Percentiles rank a stretch among this genome's conserved stretches.
Evolutionary conservation across 2,797 vertebrate species (phyloP).

Genomic region (Neopelma chrysocephalum): DNA sequence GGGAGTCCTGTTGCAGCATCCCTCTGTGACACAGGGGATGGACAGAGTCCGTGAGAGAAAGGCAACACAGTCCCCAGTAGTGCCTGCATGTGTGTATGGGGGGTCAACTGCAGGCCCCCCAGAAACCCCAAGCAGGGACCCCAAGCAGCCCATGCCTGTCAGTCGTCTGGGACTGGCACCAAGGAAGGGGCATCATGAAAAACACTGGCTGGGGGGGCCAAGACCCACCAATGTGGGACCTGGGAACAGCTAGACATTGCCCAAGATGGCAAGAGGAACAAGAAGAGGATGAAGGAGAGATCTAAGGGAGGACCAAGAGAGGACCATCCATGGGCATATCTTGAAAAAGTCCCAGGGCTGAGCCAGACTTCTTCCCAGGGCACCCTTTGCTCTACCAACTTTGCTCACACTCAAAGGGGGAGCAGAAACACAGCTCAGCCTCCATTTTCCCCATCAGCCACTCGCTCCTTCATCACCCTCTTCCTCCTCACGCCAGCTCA

Average conservation of each 20-base stretch:
- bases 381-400: not conserved
- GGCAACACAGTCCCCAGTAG: not conserved
- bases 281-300: not conserved
- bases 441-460: not conserved
- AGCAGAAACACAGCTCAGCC: not conserved
- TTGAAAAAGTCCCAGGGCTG: not conserved
- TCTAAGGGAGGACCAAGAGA: not conserved
- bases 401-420: rapidly evolving
- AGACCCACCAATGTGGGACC: rapidly evolving
- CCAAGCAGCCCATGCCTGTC: rapidly evolving
- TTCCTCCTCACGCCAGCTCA: rapidly evolving
- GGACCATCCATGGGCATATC: rapidly evolving
- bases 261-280: rapidly evolving
- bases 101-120: not conserved
- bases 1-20: not conserved
- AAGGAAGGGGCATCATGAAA: not conserved
- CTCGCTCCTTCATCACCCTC: not conserved
- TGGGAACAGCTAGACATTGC: not conserved
- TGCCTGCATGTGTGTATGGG: rapidly evolving
- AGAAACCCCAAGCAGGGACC: not conserved
- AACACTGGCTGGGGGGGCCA: not conserved
- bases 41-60: not conserved
- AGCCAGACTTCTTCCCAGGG: not conserved
- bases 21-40: not conserved
- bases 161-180: not conserved